These are phyloP conservation scores for Plectropomus leopardus DNA, from an alignment of 2,113 vertebrate genomes.

Conservation along the genomic window DNA sequence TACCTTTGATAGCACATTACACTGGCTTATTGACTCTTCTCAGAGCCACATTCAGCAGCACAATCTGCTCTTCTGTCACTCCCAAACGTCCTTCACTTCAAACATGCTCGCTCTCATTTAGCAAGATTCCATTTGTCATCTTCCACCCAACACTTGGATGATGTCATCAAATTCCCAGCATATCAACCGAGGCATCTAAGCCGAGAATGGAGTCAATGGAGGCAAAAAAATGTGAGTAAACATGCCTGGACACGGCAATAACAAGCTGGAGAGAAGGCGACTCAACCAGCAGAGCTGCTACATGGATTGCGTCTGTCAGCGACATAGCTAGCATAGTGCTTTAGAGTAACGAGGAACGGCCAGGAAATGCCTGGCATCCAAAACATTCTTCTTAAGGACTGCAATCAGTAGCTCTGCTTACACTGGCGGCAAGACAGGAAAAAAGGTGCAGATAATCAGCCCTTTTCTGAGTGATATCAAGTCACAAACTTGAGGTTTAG, in stretches of 20 bases:
- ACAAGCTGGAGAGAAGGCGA: slow-evolving; percentile 21
- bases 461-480: not conserved
- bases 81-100: not conserved
- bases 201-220: slow-evolving; percentile 33
- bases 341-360: slow-evolving; percentile 27
- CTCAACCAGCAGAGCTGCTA: slow-evolving; percentile 39
- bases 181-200: slow-evolving; percentile 47
- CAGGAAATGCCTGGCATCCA: slow-evolving; percentile 70
- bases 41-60: not conserved
- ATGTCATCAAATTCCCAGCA: slow-evolving; percentile 71
- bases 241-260: slow-evolving; percentile 58
- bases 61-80: not conserved
- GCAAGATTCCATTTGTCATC: not conserved
- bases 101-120: not conserved
- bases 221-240: slow-evolving; percentile 33
- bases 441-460: not conserved
- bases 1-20: slow-evolving; percentile 16
- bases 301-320: slow-evolving; percentile 11
- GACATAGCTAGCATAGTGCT: slow-evolving; percentile 39
- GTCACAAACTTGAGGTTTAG: not conserved
- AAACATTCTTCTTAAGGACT: slow-evolving; percentile 60
- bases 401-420: slow-evolving; percentile 46
- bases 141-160: slow-evolving; percentile 21
- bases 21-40: slow-evolving; percentile 26
- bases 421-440: slow-evolving; percentile 17